phyloP scores from a whole-genome alignment of 2,888 invertebrate species.

The Drosophila flavopinicola region DNA sequence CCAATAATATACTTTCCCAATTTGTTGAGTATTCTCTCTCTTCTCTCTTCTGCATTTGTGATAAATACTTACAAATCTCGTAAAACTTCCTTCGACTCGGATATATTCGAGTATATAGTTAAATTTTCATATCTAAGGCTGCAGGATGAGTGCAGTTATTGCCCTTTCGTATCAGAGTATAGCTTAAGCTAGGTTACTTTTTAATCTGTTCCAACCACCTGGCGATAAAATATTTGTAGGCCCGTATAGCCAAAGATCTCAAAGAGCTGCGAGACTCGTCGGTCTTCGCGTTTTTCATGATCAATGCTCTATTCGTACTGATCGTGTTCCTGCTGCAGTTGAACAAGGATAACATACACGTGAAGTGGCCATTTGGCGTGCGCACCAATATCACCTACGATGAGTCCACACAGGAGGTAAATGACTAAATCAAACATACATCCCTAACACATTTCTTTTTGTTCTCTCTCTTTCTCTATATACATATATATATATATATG shows the following conservation, averaged over 20 bases:
- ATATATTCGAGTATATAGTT: too few relatives aligned
- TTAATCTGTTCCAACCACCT: slow-evolving; percentile 11
- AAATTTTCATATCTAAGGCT: too few relatives aligned
- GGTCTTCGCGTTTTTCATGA: slow-evolving; percentile 98
- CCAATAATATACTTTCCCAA: too few relatives aligned
- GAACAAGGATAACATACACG: slow-evolving; percentile 97
- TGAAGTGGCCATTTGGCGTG: slow-evolving; percentile 98
- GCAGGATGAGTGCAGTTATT: too few relatives aligned
- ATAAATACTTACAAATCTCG: too few relatives aligned
- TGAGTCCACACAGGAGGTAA: slow-evolving; percentile 96
- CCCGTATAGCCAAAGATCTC: slow-evolving; percentile 94
- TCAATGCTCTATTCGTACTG: slow-evolving; percentile 99
- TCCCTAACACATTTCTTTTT: slow-evolving; percentile 83
- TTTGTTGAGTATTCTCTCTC: too few relatives aligned
- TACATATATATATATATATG: slow-evolving; percentile 20
- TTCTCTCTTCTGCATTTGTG: too few relatives aligned
- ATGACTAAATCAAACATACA: slow-evolving; percentile 70
- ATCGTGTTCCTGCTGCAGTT: slow-evolving; percentile 99
- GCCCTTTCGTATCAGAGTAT: not conserved
- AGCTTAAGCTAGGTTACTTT: not conserved
- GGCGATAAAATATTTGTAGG: slow-evolving; percentile 87
- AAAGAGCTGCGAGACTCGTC: slow-evolving; percentile 97
- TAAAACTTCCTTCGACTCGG: too few relatives aligned
- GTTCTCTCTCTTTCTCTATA: slow-evolving; percentile 68
- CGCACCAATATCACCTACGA: slow-evolving; percentile 96